Percentiles rank a stretch among this genome's conserved stretches.
phyloP scores from a whole-genome alignment of 2,888 invertebrate species.

The Pollenia labialis region DNA sequence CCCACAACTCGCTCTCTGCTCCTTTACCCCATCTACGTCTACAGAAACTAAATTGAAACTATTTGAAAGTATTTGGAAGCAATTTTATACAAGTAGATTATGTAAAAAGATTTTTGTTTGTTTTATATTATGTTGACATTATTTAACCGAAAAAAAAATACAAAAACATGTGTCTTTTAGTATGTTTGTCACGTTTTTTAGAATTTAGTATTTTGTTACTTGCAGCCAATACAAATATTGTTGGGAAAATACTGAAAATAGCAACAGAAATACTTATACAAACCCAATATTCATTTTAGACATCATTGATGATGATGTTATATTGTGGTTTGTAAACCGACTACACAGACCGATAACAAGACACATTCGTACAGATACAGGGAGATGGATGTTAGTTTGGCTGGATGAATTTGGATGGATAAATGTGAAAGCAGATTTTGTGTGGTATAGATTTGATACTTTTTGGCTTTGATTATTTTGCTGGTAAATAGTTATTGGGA shows the following conservation, averaged over 20 bases:
- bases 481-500: conserved; percentile 40
- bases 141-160: conserved; percentile 37
- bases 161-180: conserved; percentile 49
- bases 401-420: conserved; percentile 5
- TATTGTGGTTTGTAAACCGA: conserved; percentile 53
- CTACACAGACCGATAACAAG: not conserved
- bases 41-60: conserved; percentile 53
- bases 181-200: conserved; percentile 71
- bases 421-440: conserved; percentile 9
- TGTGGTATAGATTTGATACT: conserved; percentile 5
- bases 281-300: conserved; percentile 49
- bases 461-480: conserved; percentile 47
- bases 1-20: not conserved
- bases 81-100: conserved; percentile 65
- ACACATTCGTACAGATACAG: not conserved
- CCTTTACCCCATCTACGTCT: not conserved
- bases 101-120: conserved; percentile 61
- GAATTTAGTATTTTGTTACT: conserved; percentile 71
- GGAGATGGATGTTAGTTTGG: not conserved
- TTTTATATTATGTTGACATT: conserved; percentile 69
- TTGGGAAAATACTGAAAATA: conserved; percentile 47
- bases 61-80: conserved; percentile 54
- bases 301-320: conserved; percentile 61
- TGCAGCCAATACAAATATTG: conserved; percentile 70
- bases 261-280: conserved; percentile 16